Base-by-base conservation (phyloP, 2,888 invertebrate species). In the Pseudococcus viburni region DNA sequence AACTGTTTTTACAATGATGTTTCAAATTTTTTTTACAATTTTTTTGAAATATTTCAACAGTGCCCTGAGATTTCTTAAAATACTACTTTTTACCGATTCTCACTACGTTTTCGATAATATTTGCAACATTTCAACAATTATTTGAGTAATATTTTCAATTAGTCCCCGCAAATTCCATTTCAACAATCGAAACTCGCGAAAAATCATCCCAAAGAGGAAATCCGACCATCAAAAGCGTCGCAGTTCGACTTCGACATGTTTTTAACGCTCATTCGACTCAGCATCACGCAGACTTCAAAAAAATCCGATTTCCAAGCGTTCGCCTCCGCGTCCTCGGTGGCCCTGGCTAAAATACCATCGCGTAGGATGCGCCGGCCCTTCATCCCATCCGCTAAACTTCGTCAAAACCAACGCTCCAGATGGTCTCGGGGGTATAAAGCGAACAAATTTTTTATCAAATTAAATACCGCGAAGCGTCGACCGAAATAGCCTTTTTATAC, bases 351-450 rank as follows among this genome's bases (percentile, higher is more conserved):
- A 15, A 59, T 59, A 59, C n/a, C 59, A 59, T 59, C n/a, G 59
- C 59, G 59, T 59, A n/a, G 59, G 59, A 59, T n/a, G 59, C 59
- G 42, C 42, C 9, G 42, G 8, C n/a, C 15, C 59, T 5, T 15
- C 59, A n/a, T 8, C 17, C 59, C n/a, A 59, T 59, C n/a, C 15
- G 59, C 59, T 8, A 59, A 59, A n/a, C n/a, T 15, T 5, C 42
- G 15, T 59, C 59, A n/a, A 59, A 59, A n/a, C n/a, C 59, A 59
- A 59, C 59, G 59, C 17, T 5, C n/a, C 15, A 2, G n/a, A 59
- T n/a, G n/a, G 59, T 59, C 59, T 59, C 59, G 59, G n/a, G 59
- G 59, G 59, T 59, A 59, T 59, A 59, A 59, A 59, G 59, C 59
- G 59, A 59, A 59, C n/a, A 59, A 59, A 59, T 59, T 59, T 42